Evolutionary conservation across 2,888 invertebrate species (phyloP), one percentile per base, ranked within the genome.

Genomic region (Drosophila anomalata): DNA sequence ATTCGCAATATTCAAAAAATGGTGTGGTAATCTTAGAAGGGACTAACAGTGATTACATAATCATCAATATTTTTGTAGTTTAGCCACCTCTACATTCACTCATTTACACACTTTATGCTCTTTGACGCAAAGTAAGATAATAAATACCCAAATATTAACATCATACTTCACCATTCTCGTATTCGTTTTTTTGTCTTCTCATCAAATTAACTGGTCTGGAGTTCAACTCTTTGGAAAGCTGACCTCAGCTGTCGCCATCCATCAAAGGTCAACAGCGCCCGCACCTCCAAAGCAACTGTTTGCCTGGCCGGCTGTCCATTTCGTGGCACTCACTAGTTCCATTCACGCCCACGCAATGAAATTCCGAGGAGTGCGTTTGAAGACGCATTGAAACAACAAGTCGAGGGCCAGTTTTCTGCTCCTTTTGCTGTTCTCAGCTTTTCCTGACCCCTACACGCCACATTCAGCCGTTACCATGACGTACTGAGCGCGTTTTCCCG

Each of bases 221-320:
- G 14, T 17, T 42, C n/a, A 42, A 52, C 47, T 24, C 52, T 60
- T 71, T 68, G 8, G 17, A 47, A 17, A 41, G 33, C 52, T 58
- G 52, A 52, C 70, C 68, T 59, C 60, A 68, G 66, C 70, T 22
- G 61, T 68, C 72, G 52, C 62, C 33, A 73, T 73, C 73, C 73
- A 70, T 70, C 69, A 70, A 46, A 41, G 17, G 46, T 54, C 73
- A 46, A 50, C 39, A 41, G 69, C 54, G 46, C 20, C 73, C 54
- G 48, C 24, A 42, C 29, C 48, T 51, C 42, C 36, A 54, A 54
- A 54, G 29, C 22, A 39, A 61, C 29, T 26, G 22, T 14, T 39
- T 17, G 22, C 29, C 26, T 51, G 26, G 22, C 31, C 14, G 17
- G 46, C 63, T 51, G 52, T 63, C 60, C 71, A 70, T 68, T 70